These are phyloP conservation scores for Macrocentrus cingulum DNA, from an alignment of 1,140 invertebrate genomes.

Conservation along the genomic window DNA sequence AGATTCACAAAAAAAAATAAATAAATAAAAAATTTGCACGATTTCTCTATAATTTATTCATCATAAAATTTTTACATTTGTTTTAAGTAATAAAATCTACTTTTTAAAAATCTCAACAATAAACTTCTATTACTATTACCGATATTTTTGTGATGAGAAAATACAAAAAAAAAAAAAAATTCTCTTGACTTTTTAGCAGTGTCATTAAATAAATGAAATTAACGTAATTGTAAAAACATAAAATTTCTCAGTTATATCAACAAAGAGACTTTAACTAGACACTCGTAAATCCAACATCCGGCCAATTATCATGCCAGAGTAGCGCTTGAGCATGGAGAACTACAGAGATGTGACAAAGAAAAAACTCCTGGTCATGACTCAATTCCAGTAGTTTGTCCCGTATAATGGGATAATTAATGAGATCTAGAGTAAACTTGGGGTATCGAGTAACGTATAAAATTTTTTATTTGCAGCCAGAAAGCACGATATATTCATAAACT, in stretches of 20 bases:
- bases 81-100: too few relatives aligned
- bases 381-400: conserved; percentile 20
- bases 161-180: too few relatives aligned
- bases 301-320: not conserved
- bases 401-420: conserved; percentile 18
- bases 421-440: conserved; percentile 9
- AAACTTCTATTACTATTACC: not conserved
- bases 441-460: conserved; percentile 13
- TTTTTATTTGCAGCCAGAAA: conserved; percentile 2
- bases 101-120: too few relatives aligned
- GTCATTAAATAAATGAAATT: too few relatives aligned
- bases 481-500: conserved; percentile 10
- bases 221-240: too few relatives aligned
- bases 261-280: not conserved
- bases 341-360: not conserved
- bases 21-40: too few relatives aligned
- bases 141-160: too few relatives aligned
- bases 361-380: not conserved
- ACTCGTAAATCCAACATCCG: not conserved
- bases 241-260: too few relatives aligned
- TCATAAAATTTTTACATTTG: too few relatives aligned
- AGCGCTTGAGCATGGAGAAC: not conserved
- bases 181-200: too few relatives aligned
- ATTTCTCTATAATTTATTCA: too few relatives aligned
- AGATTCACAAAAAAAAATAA: too few relatives aligned